These are phyloP conservation scores for Barnardius zonarius DNA, from an alignment of 2,113 vertebrate species.

Conservation along the genomic window DNA sequence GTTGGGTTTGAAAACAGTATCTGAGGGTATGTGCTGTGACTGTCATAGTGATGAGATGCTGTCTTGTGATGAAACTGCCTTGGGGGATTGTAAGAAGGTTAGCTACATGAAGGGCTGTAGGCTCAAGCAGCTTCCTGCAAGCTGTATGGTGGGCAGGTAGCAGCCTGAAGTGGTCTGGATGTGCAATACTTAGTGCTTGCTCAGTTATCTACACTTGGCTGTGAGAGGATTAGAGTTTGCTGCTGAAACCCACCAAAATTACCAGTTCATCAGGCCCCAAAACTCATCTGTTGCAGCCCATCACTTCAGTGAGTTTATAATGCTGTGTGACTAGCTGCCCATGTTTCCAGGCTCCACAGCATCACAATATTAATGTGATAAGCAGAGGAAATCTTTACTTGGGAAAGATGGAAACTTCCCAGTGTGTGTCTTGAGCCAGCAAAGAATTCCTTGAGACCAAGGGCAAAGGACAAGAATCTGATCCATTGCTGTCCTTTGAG, in stretches of 20 bases:
- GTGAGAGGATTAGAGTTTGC: neutral
- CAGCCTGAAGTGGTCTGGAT: neutral
- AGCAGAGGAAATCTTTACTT: neutral
- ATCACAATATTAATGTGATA: neutral
- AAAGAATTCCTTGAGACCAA: neutral
- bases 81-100: neutral
- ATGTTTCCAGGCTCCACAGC: neutral
- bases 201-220: neutral
- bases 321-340: neutral
- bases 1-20: accelerated
- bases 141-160: neutral
- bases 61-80: neutral
- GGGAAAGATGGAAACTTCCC: neutral
- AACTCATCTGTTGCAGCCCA: neutral
- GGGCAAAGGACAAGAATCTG: neutral
- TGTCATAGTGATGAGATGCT: accelerated
- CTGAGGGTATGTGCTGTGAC: neutral
- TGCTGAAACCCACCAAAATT: neutral
- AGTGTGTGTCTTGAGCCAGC: neutral
- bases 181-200: accelerated
- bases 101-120: neutral
- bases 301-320: neutral
- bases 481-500: neutral
- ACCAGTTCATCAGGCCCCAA: neutral
- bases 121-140: accelerated